Percentiles rank a stretch among this genome's conserved stretches.
Evolutionary conservation across 2,797 vertebrate genomes (phyloP).

Genomic region (Spinus pinus): DNA sequence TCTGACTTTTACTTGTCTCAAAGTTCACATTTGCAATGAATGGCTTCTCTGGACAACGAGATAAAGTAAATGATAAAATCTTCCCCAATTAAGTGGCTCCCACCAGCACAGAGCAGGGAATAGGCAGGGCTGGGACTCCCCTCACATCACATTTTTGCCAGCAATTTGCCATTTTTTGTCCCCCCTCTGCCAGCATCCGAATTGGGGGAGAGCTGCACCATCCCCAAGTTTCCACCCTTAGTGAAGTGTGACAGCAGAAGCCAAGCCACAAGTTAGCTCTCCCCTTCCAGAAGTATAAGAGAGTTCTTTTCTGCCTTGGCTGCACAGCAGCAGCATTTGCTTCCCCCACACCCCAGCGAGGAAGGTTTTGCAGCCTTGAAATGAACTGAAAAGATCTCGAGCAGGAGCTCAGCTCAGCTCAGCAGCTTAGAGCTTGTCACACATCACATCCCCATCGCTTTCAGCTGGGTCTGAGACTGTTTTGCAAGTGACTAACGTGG

Average conservation of each 20-base stretch:
- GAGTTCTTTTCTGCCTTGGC: not conserved
- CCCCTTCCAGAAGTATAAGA: not conserved
- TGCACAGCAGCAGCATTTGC: not conserved
- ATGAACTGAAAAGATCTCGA: not conserved
- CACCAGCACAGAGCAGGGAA: not conserved
- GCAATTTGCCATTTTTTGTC: not conserved
- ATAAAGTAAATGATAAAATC: not conserved
- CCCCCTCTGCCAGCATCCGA: not conserved
- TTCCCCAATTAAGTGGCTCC: not conserved
- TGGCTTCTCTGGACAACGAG: not conserved
- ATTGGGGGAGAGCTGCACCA: not conserved
- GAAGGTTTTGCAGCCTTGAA: constrained; percentile 8
- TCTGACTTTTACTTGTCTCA: constrained; percentile 17
- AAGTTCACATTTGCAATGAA: not conserved
- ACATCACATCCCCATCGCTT: not conserved
- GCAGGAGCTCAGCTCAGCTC: not conserved
- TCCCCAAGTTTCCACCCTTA: not conserved
- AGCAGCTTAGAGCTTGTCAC: not conserved
- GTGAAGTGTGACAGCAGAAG: not conserved
- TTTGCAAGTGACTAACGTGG: not conserved
- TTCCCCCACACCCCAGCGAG: not conserved
- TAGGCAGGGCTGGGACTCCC: not conserved
- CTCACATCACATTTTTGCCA: not conserved
- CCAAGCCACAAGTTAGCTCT: not conserved
- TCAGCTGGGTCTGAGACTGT: not conserved